Conservation (phyloP, 2,113 vertebrate species). For the Microcebus ravelobensis region DNA sequence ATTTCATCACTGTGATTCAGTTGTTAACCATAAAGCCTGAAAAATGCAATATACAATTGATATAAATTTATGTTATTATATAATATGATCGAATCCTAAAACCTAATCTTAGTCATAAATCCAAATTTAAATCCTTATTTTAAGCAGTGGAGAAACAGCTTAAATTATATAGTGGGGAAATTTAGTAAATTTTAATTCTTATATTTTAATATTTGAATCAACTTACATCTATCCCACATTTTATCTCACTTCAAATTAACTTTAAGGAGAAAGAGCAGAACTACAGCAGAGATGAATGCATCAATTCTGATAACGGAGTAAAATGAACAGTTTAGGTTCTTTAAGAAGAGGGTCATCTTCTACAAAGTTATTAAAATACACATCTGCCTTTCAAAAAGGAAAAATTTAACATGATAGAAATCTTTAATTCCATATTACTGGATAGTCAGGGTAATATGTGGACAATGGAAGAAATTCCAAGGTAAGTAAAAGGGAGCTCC, state of each 20-base stretch:
- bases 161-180: background rate
- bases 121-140: background rate
- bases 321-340: background rate
- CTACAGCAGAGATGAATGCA: background rate
- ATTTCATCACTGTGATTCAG: background rate
- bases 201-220: conserved; percentile 36
- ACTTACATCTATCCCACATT: background rate
- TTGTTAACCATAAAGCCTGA: background rate
- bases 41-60: background rate
- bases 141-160: background rate
- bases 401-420: background rate
- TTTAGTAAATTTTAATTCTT: conserved; percentile 34
- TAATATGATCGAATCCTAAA: background rate
- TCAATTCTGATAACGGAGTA: background rate
- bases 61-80: background rate
- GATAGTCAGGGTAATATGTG: background rate
- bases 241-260: background rate
- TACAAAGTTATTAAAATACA: background rate
- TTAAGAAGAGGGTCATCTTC: background rate
- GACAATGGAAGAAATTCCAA: background rate
- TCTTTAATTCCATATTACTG: background rate
- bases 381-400: background rate
- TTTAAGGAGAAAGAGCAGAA: background rate
- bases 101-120: background rate
- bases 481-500: background rate